Evolutionary conservation across 2,113 vertebrate species (phyloP).

Genomic region (Leptobrachium leishanense): DNA sequence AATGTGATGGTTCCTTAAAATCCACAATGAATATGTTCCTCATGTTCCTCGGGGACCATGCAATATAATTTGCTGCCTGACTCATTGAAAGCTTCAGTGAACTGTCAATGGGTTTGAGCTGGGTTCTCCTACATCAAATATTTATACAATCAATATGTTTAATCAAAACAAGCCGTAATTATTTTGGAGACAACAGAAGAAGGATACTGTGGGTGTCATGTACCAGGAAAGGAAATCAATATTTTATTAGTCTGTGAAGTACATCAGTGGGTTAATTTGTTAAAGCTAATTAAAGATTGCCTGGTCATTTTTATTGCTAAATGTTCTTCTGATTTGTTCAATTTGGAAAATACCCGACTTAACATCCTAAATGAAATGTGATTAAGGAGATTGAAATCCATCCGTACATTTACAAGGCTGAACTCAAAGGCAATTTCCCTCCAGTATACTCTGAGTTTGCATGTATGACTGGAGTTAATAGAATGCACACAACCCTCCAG

Average conservation of each 20-base stretch:
- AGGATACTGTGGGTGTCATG: constrained; percentile 29
- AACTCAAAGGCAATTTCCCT: too few relatives aligned
- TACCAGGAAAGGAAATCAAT: constrained; percentile 13
- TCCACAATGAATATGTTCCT: constrained; percentile 13
- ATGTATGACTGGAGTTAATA: too few relatives aligned
- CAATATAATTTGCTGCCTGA: constrained; percentile 41
- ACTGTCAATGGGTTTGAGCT: constrained; percentile 14
- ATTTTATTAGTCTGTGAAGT: constrained; percentile 14
- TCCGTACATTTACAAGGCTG: too few relatives aligned
- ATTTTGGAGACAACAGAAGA: constrained; percentile 30
- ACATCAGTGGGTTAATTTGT: constrained; percentile 8
- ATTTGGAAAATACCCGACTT: constrained; percentile 57
- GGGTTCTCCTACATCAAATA: constrained; percentile 42
- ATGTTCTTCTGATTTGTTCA: constrained; percentile 34
- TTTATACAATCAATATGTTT: constrained; percentile 48
- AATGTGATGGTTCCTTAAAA: constrained; percentile 3
- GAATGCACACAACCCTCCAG: too few relatives aligned
- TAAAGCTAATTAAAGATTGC: constrained; percentile 6
- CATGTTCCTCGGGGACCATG: not conserved
- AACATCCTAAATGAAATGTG: too few relatives aligned
- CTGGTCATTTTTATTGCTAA: constrained; percentile 21
- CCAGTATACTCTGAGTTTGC: too few relatives aligned
- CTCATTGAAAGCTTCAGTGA: constrained; percentile 35
- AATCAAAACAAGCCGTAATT: constrained; percentile 47
- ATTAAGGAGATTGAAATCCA: too few relatives aligned